Evolutionary conservation across 2,113 vertebrate species (phyloP).

Genomic region (Aspiorhynchus laticeps): DNA sequence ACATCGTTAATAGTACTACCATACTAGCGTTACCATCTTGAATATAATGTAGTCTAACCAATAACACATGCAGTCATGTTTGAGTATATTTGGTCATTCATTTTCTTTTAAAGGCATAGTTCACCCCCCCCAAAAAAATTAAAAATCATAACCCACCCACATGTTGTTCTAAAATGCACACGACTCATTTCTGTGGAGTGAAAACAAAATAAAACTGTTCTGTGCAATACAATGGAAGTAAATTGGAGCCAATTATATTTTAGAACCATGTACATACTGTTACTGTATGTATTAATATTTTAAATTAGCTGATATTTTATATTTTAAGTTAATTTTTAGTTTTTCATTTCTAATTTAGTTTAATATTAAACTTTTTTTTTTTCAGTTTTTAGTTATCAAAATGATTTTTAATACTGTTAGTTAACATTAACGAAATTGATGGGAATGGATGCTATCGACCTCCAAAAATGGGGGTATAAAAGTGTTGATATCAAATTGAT

Average conservation of each 20-base stretch:
- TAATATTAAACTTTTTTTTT: too few species aligned
- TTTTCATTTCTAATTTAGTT: too few species aligned
- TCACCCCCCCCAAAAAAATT: constrained; percentile 42
- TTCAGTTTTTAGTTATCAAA: too few species aligned
- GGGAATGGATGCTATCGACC: not conserved
- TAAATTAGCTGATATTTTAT: not conserved
- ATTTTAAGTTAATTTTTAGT: too few species aligned
- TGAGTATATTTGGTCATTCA: not conserved
- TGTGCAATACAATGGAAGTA: not conserved
- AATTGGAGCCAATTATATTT: not conserved
- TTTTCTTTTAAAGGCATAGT: constrained; percentile 30
- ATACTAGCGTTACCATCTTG: not conserved
- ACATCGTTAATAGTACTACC: constrained; percentile 54
- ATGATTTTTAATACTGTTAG: not conserved
- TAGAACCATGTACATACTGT: not conserved
- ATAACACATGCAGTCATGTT: not conserved
- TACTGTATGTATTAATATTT: not conserved
- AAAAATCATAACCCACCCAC: not conserved
- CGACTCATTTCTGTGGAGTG: not conserved
- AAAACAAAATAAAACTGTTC: not conserved
- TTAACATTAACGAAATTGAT: not conserved
- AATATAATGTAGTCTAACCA: not conserved
- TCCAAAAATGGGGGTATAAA: not conserved
- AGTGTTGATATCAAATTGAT: too few species aligned
- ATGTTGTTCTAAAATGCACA: not conserved